Conservation (phyloP, 30 jellyfish, hydroid and myxozoan species). For the Cassiopea xamachana region DNA sequence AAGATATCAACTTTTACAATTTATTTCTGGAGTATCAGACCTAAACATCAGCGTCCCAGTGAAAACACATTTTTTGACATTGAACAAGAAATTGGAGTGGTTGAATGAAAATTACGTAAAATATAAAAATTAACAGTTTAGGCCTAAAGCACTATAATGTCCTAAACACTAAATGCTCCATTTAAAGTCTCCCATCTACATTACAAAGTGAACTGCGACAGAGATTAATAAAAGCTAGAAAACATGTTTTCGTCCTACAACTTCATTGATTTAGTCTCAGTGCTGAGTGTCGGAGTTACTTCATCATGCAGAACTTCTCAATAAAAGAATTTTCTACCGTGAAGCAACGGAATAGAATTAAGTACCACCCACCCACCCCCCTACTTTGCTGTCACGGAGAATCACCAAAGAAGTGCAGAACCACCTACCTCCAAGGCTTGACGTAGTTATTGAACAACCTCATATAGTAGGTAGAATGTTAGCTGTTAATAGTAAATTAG, state of each 20-base stretch:
- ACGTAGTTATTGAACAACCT: slow-evolving; percentile 21
- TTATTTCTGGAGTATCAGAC: background rate
- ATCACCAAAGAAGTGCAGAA: background rate
- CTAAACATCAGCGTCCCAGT: background rate
- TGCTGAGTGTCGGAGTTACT: background rate
- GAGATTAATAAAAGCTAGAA: background rate
- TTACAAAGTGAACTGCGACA: background rate
- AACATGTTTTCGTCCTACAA: background rate
- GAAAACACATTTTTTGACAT: background rate
- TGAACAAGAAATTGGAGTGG: background rate
- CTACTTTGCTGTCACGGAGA: slow-evolving; percentile 17
- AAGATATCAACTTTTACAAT: background rate
- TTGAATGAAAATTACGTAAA: background rate
- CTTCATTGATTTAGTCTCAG: background rate
- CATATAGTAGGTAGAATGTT: background rate
- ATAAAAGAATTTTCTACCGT: background rate
- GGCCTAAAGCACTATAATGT: no score
- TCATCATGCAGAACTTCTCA: background rate
- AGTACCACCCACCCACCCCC: slow-evolving; percentile 27
- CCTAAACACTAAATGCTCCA: no score
- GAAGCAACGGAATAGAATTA: slow-evolving; percentile 21
- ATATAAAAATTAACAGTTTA: no score
- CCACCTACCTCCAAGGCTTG: slow-evolving; percentile 24
- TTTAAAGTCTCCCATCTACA: no score
- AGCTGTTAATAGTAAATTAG: no score